Evolutionary conservation across 2,888 invertebrate genomes (phyloP), one percentile per base, ranked within the genome.

Genomic region (Peribatodes rhomboidaria): DNA sequence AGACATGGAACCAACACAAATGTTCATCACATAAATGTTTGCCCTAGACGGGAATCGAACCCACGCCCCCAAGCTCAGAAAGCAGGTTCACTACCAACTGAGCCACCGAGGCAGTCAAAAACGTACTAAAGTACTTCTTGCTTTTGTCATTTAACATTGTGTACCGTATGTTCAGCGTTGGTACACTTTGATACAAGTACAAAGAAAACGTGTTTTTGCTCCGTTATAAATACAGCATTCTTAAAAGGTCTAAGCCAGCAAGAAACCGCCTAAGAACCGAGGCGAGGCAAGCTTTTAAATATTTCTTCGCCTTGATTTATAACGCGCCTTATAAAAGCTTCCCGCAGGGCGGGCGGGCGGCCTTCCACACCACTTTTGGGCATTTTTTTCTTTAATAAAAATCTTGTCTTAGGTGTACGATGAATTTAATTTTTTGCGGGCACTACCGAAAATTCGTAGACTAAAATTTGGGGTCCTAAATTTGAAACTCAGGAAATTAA

Each of bases 301-400:
- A 91, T 91, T 90, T 90, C 79, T 85, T 85, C 87, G 85, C 83
- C 88, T 86, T 90, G 92, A 92, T 92, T 92, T 91, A 92, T 91
- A 79, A 88, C 81, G 77, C 81, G 86, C 87, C 85, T 90, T 90
- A 91, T 72, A 74, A 85, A 84, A 83, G 84, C 82, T 78, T 81
- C 84, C 84, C 81, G 80, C 82, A 71, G 83, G 80, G 83, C 77
- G 69, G 80, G 83, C 77, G 69, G 74, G 62, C 37, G 74, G 77
- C 73, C 77, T 78, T 74, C 76, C 69, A 67, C 72, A 74, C 68
- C 73, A 77, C 73, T 80, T 82, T 83, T 80, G 74, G 82, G 77
- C 77, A 77, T 78, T 83, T 83, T 80, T 79, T 63, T 68, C 79
- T 79, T 79, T 82, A 81, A 82, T 83, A 82, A 84, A 83, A 83